Evolutionary conservation across 1,140 invertebrate genomes (phyloP).

Genomic region (Macrobrachium rosenbergii): DNA sequence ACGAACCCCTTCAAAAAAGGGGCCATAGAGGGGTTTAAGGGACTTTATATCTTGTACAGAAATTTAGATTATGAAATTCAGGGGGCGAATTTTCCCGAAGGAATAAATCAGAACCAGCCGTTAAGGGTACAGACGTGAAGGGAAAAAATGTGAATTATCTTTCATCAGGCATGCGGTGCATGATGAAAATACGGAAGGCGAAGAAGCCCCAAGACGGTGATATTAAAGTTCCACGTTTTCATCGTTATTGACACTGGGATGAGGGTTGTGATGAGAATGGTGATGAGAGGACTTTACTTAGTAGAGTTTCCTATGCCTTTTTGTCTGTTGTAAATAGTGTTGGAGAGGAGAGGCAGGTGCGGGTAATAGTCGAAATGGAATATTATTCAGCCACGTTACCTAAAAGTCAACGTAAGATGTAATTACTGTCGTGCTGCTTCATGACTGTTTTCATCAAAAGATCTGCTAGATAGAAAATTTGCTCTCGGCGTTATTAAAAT

Average conservation of each 20-base stretch:
- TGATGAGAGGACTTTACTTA: conserved; percentile 7
- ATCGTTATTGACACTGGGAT: conserved; percentile 36
- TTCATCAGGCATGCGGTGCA: conserved; percentile 49
- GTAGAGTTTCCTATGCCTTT: not conserved
- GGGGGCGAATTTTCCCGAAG: not conserved
- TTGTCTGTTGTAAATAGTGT: not conserved
- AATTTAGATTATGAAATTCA: too few relatives aligned
- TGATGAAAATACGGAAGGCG: conserved; percentile 51
- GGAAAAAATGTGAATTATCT: conserved; percentile 21
- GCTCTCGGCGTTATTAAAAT: too few relatives aligned
- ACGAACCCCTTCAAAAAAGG: not conserved
- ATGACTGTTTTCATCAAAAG: too few relatives aligned
- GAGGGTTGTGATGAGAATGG: conserved; percentile 35
- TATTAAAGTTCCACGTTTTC: conserved; percentile 54
- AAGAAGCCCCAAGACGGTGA: conserved; percentile 36
- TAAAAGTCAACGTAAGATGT: too few relatives aligned
- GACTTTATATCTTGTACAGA: too few relatives aligned
- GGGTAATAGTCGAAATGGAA: too few relatives aligned
- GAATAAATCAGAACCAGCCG: not conserved
- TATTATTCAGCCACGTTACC: too few relatives aligned
- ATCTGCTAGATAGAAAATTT: too few relatives aligned
- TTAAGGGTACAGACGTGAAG: conserved; percentile 12
- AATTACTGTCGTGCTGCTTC: too few relatives aligned
- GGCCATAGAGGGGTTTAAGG: too few relatives aligned
- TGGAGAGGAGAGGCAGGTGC: not conserved